Conservation (phyloP, 1,140 invertebrate species). For the Hycleus cichorii region DNA sequence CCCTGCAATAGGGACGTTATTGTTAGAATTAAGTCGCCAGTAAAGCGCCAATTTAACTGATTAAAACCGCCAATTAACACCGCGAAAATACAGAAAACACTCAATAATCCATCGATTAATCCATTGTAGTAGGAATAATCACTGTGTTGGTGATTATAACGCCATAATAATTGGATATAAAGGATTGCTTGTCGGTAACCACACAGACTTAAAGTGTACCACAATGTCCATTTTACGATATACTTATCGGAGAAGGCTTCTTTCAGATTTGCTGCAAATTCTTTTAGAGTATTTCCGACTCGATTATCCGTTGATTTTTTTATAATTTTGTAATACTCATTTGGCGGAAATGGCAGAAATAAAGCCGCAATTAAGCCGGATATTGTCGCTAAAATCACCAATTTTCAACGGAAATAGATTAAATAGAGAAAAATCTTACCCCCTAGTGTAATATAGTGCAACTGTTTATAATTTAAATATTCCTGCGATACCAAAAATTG, state of each 20-base stretch:
- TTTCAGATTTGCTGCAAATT: neutral
- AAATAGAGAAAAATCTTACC: neutral
- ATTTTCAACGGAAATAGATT: neutral
- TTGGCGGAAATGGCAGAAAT: neutral
- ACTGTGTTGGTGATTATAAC: neutral
- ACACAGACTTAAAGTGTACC: conserved; percentile 2
- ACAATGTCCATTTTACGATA: conserved; percentile 5
- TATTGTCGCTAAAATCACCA: conserved; percentile 3
- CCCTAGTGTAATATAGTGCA: conserved; percentile 2
- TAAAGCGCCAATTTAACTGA: conserved; percentile 1
- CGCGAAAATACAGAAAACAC: neutral
- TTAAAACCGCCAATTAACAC: neutral
- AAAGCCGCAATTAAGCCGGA: neutral
- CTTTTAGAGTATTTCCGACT: neutral
- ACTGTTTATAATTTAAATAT: neutral
- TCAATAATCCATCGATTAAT: neutral
- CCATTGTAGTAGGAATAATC: neutral
- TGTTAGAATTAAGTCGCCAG: conserved; percentile 1
- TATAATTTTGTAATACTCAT: neutral
- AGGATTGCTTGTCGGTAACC: neutral
- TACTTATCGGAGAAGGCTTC: conserved; percentile 2
- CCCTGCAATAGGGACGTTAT: conserved; percentile 1
- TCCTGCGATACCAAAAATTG: neutral
- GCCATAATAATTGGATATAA: conserved; percentile 3
- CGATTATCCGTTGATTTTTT: neutral